Conservation (phyloP, 2,797 vertebrate species). For the Podarcis siculus region DNA sequence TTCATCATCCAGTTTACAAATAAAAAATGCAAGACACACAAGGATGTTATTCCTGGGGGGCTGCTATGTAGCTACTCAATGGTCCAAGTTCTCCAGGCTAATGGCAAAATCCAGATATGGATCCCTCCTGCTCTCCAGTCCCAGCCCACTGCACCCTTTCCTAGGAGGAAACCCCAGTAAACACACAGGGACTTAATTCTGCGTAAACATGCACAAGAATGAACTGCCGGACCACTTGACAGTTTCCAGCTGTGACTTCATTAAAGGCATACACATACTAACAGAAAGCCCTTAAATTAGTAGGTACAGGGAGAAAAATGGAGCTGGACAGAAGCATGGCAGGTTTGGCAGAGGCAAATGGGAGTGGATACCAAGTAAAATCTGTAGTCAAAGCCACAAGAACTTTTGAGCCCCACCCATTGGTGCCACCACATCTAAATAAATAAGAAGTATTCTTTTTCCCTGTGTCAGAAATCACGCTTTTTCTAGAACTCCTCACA, state of each 20-base stretch:
- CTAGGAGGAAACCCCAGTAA: not conserved
- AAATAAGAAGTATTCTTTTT: constrained; percentile 60
- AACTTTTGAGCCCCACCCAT: constrained; percentile 77
- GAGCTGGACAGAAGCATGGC: constrained; percentile 57
- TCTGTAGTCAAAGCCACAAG: constrained; percentile 77
- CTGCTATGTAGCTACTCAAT: too few species aligned
- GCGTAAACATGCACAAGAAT: not conserved
- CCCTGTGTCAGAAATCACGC: constrained; percentile 60
- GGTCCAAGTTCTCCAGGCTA: too few species aligned
- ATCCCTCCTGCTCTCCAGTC: too few species aligned
- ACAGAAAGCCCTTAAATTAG: constrained; percentile 71
- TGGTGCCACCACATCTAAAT: constrained; percentile 70
- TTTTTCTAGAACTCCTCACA: constrained; percentile 30
- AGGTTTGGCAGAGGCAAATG: constrained; percentile 69
- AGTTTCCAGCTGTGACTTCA: constrained; percentile 44
- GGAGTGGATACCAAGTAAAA: constrained; percentile 72
- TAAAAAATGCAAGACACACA: too few species aligned
- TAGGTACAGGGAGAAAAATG: constrained; percentile 62
- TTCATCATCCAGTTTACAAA: too few species aligned
- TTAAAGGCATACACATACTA: constrained; percentile 2
- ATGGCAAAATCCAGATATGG: too few species aligned
- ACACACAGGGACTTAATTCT: not conserved
- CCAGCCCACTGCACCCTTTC: not conserved
- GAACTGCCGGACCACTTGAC: constrained; percentile 26
- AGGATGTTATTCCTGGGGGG: too few species aligned